Conservation (phyloP, 2,113 vertebrate species). For the Pterocles orientalis region DNA sequence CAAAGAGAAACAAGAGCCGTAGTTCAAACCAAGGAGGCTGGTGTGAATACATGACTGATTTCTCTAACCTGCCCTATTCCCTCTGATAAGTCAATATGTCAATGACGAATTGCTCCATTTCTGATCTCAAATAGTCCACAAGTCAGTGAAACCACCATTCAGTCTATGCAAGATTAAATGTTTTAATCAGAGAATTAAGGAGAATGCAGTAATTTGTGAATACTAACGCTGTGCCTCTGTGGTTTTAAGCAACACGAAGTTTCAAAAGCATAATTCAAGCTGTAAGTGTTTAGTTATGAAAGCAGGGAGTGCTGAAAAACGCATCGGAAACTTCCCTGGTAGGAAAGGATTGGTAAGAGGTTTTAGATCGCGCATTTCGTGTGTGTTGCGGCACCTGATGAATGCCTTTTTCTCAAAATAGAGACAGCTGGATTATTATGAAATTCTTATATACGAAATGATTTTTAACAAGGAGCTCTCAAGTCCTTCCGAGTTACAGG, state of each 20-base stretch:
- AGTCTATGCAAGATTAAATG: background rate
- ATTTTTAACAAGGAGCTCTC: background rate
- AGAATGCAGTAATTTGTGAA: background rate
- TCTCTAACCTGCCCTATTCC: background rate
- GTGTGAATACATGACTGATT: background rate
- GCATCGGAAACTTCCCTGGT: background rate
- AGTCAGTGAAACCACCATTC: background rate
- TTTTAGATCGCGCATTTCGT: background rate
- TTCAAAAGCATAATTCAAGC: background rate
- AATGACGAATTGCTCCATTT: background rate
- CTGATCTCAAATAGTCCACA: background rate
- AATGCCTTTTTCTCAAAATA: background rate
- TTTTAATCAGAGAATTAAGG: background rate
- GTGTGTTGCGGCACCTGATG: background rate
- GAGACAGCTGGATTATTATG: background rate
- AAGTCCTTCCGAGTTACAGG: rapidly evolving
- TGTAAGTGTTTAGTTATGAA: background rate
- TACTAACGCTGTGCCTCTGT: background rate
- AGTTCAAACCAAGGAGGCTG: background rate
- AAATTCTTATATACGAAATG: background rate
- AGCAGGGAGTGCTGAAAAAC: background rate
- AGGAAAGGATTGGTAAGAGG: background rate
- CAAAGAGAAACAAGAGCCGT: background rate
- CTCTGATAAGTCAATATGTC: background rate
- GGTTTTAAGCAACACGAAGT: background rate